Evolutionary conservation across 2,888 invertebrate genomes (phyloP), one percentile per base, ranked within the genome.

Genomic region (Melieria crassipennis): DNA sequence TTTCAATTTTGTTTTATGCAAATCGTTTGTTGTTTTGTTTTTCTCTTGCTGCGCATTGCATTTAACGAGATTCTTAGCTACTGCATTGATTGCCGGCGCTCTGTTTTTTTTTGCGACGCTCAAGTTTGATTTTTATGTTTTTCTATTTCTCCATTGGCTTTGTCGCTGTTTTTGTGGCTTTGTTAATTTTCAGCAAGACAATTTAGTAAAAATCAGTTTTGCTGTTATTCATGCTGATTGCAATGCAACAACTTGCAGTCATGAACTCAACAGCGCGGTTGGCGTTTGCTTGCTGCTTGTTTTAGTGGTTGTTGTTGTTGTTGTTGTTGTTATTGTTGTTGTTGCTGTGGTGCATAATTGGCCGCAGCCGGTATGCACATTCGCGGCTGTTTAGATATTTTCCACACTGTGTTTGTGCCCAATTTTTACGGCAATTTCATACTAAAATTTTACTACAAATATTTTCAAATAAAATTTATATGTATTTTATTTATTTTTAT

Each of bases 1-100:
- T 71, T 75, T 73, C 69, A 71, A 67, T 70, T 72, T 66, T 56
- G 67, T 50, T 70, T 62, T 70, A 74, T 72, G 69, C 64, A 72
- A 70, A 72, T 72, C 52, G 45, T 57, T 3, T 52, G 48, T 43
- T 46, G 7, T 61, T 64, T 48, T 2, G 9, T 13, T n/a, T 48
- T 13, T 43, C 4, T n/a, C 16, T 48, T 63, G 63, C 48, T 30
- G 30, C 63, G 50, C 48, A 42, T 47, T 48, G 43, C 61, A 2
- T 5, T 10, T 46, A 46, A 13, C 61, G 13, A 61, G 4, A 61
- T 46, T 46, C 48, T 58, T 62, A 48, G 10, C 50, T 55, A 13
- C 7, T 30, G 30, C 30, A 30, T 30, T 30, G 30, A 30, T 30
- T 30, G 30, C 30, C 30, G 30, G 30, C 3, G 30, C 30, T 30